These are phyloP conservation scores for Microctenopoma lineatum DNA, from an alignment of 2,797 vertebrate genomes.

Conservation along the genomic window DNA sequence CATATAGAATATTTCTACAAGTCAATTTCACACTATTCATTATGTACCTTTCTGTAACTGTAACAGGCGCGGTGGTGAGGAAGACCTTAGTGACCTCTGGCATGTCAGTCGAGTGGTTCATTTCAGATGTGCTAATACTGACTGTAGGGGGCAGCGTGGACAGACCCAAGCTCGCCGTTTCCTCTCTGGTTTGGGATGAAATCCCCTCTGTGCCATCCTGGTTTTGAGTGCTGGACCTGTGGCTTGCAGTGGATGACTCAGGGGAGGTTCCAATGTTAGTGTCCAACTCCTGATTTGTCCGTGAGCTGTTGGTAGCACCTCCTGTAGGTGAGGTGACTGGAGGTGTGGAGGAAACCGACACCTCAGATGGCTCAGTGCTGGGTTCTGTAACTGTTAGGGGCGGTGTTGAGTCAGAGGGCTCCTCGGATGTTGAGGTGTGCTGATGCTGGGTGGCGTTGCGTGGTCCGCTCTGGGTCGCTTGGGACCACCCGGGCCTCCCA, in stretches of 20 bases:
- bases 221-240: constrained; percentile 53
- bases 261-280: constrained; percentile 47
- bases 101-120: constrained; percentile 57
- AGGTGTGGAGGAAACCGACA: constrained; percentile 67
- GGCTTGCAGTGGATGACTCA: constrained; percentile 57
- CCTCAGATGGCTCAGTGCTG: constrained; percentile 53
- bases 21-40: too few relatives aligned
- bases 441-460: constrained; percentile 62
- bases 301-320: constrained; percentile 36
- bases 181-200: constrained; percentile 57
- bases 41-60: constrained; percentile 64
- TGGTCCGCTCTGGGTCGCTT: constrained; percentile 48
- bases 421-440: constrained; percentile 45
- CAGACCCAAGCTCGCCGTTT: constrained; percentile 40
- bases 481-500: constrained; percentile 24
- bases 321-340: constrained; percentile 57
- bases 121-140: constrained; percentile 58
- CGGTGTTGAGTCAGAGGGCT: constrained; percentile 67
- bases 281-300: constrained; percentile 45
- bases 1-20: too few relatives aligned
- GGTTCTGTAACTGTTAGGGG: constrained; percentile 58
- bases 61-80: constrained; percentile 51
- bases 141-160: constrained; percentile 61
- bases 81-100: constrained; percentile 37
- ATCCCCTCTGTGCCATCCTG: constrained; percentile 57